Percentiles rank a stretch among this genome's conserved stretches.
Evolutionary conservation across 2,888 invertebrate genomes (phyloP).

Genomic region (Maniola hyperantus): DNA sequence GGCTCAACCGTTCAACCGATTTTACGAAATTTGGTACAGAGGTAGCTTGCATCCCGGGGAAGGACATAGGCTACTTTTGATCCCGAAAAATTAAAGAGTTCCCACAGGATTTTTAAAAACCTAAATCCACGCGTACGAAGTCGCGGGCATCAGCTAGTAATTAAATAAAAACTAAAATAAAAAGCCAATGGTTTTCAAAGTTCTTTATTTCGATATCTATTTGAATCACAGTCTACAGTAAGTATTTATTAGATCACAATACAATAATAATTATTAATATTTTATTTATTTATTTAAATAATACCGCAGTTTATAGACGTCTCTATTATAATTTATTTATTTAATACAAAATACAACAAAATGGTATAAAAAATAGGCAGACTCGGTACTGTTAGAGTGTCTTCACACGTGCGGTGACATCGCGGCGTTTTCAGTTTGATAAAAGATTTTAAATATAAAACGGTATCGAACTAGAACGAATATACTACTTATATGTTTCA

Average conservation of each 20-base stretch:
- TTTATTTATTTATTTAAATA: conserved; percentile 26
- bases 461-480: too few relatives aligned
- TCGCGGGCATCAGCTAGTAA: too few relatives aligned
- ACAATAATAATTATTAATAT: conserved; percentile 10
- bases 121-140: too few relatives aligned
- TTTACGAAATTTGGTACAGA: too few relatives aligned
- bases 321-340: conserved; percentile 40
- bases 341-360: conserved; percentile 46
- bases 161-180: background rate
- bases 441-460: too few relatives aligned
- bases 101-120: too few relatives aligned
- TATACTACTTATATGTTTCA: too few relatives aligned
- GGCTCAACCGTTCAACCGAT: too few relatives aligned
- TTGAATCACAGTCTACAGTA: conserved; percentile 53
- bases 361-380: conserved; percentile 52
- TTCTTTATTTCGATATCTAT: conserved; percentile 41
- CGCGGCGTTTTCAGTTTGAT: conserved; percentile 46
- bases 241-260: conserved; percentile 49
- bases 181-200: background rate
- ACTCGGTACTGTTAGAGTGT: conserved; percentile 46
- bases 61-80: too few relatives aligned
- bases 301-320: conserved; percentile 29
- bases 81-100: too few relatives aligned
- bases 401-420: conserved; percentile 49
- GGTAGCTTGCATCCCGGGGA: too few relatives aligned